Base-by-base conservation (phyloP, 1,140 invertebrate genomes). In the Oppia nitens region DNA sequence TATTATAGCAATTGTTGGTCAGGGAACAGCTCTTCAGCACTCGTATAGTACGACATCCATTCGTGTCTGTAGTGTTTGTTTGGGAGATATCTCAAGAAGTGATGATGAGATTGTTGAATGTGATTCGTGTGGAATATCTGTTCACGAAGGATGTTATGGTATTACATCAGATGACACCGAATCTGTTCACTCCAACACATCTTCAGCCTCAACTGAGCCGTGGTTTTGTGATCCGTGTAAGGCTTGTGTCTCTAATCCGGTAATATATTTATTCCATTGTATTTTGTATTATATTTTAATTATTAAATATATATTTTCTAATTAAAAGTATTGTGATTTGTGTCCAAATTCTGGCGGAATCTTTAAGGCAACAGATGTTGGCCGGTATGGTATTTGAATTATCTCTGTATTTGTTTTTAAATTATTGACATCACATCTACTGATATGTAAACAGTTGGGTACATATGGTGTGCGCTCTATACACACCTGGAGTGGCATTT, bases 201-300 rank as follows among this genome's bases (percentile, higher is more conserved):
- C 90, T 6, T 83, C 89, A 0, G 86, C 85, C 50, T 89, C 89
- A 32, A 96, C 91, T 1, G 91, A 93, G 64, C 92, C 92, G 0
- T 97, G 93, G 93, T 97, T 97, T 73, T 97, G 92, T 75, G 92
- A 97, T 73, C 85, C 90, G 14, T 97, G 93, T 66, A 89, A 87
- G 67, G 88, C 88, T 40, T 87, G 87, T 1, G 78, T 87, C 3
- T 81, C 78, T 23, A 82, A 86, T 72, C 89, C 90, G 21, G 78
- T 76, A 56, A 53, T 14, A 14, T n/a, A 47, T 14, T 47, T 14
- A 14, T 47, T 47, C n/a, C 45, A 47, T 47, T 47, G 14, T n/a
- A n/a, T n/a, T n/a, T n/a, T n/a, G n/a, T n/a, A n/a, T n/a, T n/a
- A n/a, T 40, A 40, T 40, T 40, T 40, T 40, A 17, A 40, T 9